These are phyloP conservation scores for Mycteria americana DNA, from an alignment of 2,797 vertebrate genomes.

Conservation along the genomic window DNA sequence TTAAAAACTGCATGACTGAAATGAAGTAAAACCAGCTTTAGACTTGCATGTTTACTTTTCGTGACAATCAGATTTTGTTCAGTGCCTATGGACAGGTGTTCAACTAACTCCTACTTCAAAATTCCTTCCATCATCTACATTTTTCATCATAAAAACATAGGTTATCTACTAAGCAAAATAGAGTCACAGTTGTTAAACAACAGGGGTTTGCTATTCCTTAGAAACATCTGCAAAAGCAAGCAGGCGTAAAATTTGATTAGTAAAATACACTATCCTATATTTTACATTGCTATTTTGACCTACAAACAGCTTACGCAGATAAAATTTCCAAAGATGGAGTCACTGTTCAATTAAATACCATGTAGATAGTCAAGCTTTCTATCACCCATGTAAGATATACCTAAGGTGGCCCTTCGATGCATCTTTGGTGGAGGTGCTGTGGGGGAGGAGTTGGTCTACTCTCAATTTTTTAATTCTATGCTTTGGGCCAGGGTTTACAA, in stretches of 20 bases:
- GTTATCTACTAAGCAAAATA: not conserved
- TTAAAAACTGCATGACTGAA: not conserved
- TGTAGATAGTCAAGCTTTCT: not conserved
- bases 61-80: not conserved
- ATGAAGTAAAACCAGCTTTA: not conserved
- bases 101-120: not conserved
- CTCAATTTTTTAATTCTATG: not conserved
- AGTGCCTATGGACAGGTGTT: not conserved
- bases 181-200: not conserved
- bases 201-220: not conserved
- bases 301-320: not conserved
- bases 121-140: not conserved
- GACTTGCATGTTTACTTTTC: not conserved
- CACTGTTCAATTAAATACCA: not conserved
- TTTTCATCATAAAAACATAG: not conserved
- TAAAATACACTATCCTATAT: not conserved
- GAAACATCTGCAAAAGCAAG: constrained; percentile 5
- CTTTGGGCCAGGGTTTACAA: not conserved
- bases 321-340: not conserved
- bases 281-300: not conserved
- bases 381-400: not conserved
- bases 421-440: not conserved
- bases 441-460: not conserved
- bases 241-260: not conserved
- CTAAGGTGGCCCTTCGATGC: not conserved